These are phyloP conservation scores for Dallia pectoralis DNA, from an alignment of 2,797 vertebrate species.

Conservation along the genomic window DNA sequence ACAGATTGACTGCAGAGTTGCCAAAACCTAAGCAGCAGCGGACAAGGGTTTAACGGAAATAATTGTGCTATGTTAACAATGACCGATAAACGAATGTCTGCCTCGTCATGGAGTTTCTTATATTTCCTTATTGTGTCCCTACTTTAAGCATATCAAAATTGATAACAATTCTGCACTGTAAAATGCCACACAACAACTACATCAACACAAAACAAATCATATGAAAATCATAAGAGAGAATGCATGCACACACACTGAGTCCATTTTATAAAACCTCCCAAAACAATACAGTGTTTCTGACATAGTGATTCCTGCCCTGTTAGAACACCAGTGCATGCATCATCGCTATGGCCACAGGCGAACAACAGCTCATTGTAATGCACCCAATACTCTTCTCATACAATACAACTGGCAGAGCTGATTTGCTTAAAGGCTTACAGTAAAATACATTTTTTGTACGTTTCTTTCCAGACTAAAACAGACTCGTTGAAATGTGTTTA, in stretches of 20 bases:
- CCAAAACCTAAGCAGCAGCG: slow-evolving; percentile 3
- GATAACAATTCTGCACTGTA: no score
- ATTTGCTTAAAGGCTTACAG: slow-evolving; percentile 64
- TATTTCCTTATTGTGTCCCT: no score
- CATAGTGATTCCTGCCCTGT: slow-evolving; percentile 52
- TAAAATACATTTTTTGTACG: slow-evolving; percentile 51
- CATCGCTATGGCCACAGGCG: slow-evolving; percentile 68
- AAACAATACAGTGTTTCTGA: slow-evolving; percentile 54
- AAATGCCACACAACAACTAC: no score
- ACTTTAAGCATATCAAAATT: no score
- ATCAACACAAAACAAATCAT: no score
- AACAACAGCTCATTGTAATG: slow-evolving; percentile 65
- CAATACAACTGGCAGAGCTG: slow-evolving; percentile 53
- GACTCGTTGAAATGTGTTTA: slow-evolving; percentile 28
- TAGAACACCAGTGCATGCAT: slow-evolving; percentile 58
- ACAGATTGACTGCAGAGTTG: slow-evolving; percentile 5
- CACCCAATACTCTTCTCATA: slow-evolving; percentile 51
- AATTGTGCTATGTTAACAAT: neutral
- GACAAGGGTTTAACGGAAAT: neutral
- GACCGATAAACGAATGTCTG: no score
- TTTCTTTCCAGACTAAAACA: slow-evolving; percentile 13
- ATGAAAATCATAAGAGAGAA: no score
- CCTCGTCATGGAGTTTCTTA: no score
- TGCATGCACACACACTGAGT: slow-evolving; percentile 31
- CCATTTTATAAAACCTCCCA: slow-evolving; percentile 31